Base-by-base conservation (phyloP, 1,140 invertebrate genomes). In the Formica exsecta region DNA sequence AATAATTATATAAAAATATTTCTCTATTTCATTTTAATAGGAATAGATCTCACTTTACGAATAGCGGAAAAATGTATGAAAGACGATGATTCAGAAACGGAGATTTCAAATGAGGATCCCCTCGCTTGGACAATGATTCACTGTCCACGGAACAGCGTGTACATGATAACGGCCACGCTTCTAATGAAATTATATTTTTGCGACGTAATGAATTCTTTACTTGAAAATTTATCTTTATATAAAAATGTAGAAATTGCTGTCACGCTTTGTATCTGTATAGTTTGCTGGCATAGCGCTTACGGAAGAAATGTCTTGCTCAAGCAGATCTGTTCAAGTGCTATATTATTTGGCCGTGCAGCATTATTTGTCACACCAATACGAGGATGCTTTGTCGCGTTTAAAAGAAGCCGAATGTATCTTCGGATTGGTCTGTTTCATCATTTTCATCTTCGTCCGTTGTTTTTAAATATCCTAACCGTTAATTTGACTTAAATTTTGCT, bases 261-360 rank as follows among this genome's bases (percentile, higher is more conserved):
- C 16, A 51, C 7, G 13, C 64, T 61, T 19, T 7, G 0, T 19
- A 2, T 68, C 64, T 32, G 3, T 79, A 38, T 25, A 93, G 93
- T 88, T 93, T 64, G 92, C 92, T 84, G 87, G 65, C 4, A 71
- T 93, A 13, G 92, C 92, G 19, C 61, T 93, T 25, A 65, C 85
- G 19, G 59, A 92, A 73, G 92, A 93, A 84, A 71, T 92, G 61
- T 85, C 74, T 19, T 62, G 84, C 3, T 32, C 51, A 0, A 71
- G 76, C 5, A 89, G 65, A 89, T 64, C 92, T 0, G 86, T 65
- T 4, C 68, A 86, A 9, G 73, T 87, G 8, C 36, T 93, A 29
- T 93, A 93, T 66, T 93, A 89, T 32, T 41, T 91, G 38, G 89
- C 90, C 29, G 92, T 92, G 11, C 65, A 87, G 59, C 80, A 87